Base-by-base conservation (phyloP, 2,113 vertebrate species). In the Phaethon lepturus region DNA sequence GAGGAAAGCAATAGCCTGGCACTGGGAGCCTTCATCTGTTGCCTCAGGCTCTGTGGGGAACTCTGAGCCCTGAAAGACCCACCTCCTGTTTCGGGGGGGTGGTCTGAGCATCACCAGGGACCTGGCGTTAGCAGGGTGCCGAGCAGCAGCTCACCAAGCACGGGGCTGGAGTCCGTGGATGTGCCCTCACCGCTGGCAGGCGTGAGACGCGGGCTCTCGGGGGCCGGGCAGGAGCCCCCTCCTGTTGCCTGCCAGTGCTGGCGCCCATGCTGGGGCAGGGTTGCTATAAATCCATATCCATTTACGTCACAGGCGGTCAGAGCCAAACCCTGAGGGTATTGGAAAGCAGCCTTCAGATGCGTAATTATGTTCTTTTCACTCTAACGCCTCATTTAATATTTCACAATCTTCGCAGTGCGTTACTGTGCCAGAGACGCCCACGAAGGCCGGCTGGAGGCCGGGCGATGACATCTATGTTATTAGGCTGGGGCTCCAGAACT, bases 201-300 rank as follows among this genome's bases (percentile, higher is more conserved):
- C 1, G 2, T 11, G 33, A 56, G n/a, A 19, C 2, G 0, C 0
- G 1, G 25, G 26, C 31, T 49, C 31, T 11, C 0, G 0, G 22
- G 49, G n/a, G 45, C 47, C 0, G 1, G 63, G 68, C 55, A 53
- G 83, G 28, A 87, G 71, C 31, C 47, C 38, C 38, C 33, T 44
- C 49, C 67, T 28, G 33, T 40, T 58, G 67, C 33, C 76, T 66
- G 72, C 25, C 35, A 68, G 71, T 1, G 0, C 78, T 75, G 73
- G 73, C 3, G 16, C 40, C 95, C 5, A 3, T 18, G 29, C 53
- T 18, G 28, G 90, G 59, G 50, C 49, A 71, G 50, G 6, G 81
- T 86, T 86, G 76, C 68, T 74, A 58, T 89, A 84, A 96, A 77
- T 95, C 86, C 83, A 29, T 29, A 10, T 35, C 40, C 4, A 0